These are phyloP conservation scores for Antidorcas marsupialis DNA, from an alignment of 2,113 vertebrate species.

Conservation along the genomic window DNA sequence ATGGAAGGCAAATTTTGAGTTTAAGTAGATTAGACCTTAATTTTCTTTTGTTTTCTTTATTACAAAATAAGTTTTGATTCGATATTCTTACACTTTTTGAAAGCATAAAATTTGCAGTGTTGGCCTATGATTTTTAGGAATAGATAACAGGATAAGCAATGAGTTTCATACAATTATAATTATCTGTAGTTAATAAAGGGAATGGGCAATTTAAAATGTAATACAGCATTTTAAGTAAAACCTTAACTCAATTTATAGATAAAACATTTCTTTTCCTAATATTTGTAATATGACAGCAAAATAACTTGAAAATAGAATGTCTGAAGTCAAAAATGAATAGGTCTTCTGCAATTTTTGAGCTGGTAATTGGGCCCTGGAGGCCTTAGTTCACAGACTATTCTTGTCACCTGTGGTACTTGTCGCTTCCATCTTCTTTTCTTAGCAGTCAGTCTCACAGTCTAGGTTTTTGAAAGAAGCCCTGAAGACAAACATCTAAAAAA, in stretches of 20 bases:
- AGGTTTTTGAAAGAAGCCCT: conserved; percentile 66
- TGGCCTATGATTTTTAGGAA: background rate
- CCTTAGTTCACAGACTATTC: conserved; percentile 42
- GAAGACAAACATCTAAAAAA: conserved; percentile 55
- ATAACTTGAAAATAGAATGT: conserved; percentile 50
- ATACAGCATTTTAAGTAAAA: background rate
- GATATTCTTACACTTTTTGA: background rate
- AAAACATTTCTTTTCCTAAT: conserved; percentile 20
- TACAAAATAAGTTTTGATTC: background rate
- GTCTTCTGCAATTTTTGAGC: conserved; percentile 57
- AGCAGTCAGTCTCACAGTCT: conserved; percentile 37
- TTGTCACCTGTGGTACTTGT: background rate
- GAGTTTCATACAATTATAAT: conserved; percentile 39
- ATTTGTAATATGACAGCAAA: conserved; percentile 41
- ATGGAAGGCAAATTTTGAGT: background rate
- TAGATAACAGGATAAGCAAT: background rate
- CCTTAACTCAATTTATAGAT: background rate
- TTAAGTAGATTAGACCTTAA: background rate
- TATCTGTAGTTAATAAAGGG: background rate
- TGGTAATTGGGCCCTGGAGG: conserved; percentile 78
- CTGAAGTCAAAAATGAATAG: conserved; percentile 45
- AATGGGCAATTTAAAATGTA: conserved; percentile 20
- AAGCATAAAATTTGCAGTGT: background rate
- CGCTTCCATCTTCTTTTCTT: background rate
- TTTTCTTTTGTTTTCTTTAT: background rate